Conservation (phyloP, 2,888 invertebrate species). For the Bellardia bayeri region DNA sequence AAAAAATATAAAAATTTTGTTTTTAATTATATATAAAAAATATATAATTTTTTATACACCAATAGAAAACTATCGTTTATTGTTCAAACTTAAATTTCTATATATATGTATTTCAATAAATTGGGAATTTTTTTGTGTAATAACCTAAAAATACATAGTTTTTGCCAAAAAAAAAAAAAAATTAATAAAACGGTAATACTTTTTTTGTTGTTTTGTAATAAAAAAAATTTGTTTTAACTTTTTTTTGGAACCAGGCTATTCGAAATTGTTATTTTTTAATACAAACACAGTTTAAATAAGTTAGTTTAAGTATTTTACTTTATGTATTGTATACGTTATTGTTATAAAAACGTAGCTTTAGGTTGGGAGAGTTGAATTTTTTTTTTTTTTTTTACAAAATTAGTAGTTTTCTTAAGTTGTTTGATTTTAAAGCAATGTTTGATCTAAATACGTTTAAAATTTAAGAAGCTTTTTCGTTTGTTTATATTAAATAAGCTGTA, state of each 20-base stretch:
- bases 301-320: conserved; percentile 16
- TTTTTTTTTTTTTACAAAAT: not conserved
- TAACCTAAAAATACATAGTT: not conserved
- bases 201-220: not conserved
- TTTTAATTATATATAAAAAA: not conserved
- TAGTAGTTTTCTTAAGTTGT: not conserved
- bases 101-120: not conserved
- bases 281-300: not conserved
- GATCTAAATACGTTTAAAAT: not conserved
- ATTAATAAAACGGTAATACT: conserved; percentile 10
- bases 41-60: conserved; percentile 3
- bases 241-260: not conserved
- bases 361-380: not conserved
- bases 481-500: conserved; percentile 14
- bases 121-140: not conserved
- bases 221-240: not conserved
- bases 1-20: not conserved
- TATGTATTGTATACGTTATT: conserved; percentile 15
- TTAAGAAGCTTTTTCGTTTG: conserved; percentile 21
- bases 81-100: conserved; percentile 8
- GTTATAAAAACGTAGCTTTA: conserved; percentile 6
- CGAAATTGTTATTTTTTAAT: not conserved
- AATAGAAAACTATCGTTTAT: conserved; percentile 19
- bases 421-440: conserved; percentile 2
- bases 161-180: not conserved